Evolutionary conservation across 2,113 vertebrate genomes (phyloP).

Genomic region (Garra rufa): DNA sequence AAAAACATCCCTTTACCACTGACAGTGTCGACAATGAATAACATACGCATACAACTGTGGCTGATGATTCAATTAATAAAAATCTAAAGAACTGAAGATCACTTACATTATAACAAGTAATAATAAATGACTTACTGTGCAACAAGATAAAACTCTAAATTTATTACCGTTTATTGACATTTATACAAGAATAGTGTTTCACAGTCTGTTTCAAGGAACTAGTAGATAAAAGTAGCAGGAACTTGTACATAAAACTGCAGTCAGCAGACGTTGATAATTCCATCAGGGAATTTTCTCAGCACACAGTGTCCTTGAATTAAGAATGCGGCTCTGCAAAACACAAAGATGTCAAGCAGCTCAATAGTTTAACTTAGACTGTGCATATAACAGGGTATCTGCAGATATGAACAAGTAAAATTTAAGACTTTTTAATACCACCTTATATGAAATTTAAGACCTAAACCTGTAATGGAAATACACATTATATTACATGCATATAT

Average conservation of each 20-base stretch:
- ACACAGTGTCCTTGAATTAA: slow-evolving; percentile 80
- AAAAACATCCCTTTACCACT: neutral
- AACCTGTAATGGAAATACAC: no score
- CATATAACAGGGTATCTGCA: no score
- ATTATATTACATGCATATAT: no score
- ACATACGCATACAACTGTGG: neutral
- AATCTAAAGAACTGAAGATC: neutral
- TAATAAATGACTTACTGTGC: neutral
- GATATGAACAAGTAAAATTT: no score
- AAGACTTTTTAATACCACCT: no score
- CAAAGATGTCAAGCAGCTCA: slow-evolving; percentile 20
- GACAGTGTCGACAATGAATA: neutral
- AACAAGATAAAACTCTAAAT: neutral
- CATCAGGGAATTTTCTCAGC: slow-evolving; percentile 89
- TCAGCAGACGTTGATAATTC: neutral
- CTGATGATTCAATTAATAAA: neutral
- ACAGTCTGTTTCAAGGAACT: slow-evolving; percentile 1
- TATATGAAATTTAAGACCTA: no score
- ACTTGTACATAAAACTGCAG: neutral
- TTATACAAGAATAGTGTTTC: neutral
- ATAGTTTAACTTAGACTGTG: neutral
- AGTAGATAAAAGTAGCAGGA: neutral
- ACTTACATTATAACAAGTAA: neutral
- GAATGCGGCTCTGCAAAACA: slow-evolving; percentile 75
- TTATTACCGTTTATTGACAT: slow-evolving; percentile 2